A percentile compares a stretch with the other conserved stretches of the same genome.
These are phyloP conservation scores for Fistularia commersonii DNA, from an alignment of 2,797 vertebrate species.

Conservation along the genomic window DNA sequence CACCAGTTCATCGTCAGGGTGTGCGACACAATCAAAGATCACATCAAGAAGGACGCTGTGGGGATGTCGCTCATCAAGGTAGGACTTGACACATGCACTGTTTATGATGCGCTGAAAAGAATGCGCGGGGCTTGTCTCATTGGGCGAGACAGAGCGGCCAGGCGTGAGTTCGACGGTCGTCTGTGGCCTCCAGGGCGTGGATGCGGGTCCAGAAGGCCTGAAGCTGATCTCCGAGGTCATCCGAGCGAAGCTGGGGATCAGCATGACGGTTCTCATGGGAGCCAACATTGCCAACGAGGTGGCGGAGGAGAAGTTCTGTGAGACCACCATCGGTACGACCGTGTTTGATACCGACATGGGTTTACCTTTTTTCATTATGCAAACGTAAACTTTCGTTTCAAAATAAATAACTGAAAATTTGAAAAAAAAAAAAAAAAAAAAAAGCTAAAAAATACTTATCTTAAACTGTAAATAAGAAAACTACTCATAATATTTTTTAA, in stretches of 20 bases:
- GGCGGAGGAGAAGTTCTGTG: constrained; percentile 95
- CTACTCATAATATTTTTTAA: no score
- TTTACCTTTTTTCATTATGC: neutral
- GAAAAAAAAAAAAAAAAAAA: no score
- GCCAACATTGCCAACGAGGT: constrained; percentile 96
- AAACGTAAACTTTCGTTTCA: no score
- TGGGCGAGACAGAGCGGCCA: neutral
- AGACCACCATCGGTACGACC: constrained; percentile 91
- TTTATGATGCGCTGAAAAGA: no score
- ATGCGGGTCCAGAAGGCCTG: constrained; percentile 88
- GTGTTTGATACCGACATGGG: no score
- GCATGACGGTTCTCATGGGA: constrained; percentile 93
- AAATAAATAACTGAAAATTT: no score
- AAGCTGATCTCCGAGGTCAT: constrained; percentile 95
- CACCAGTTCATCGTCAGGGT: constrained; percentile 90
- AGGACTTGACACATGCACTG: neutral
- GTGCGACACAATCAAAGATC: constrained; percentile 90
- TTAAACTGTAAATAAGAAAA: no score
- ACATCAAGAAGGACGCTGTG: constrained; percentile 83
- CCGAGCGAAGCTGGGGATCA: constrained; percentile 81
- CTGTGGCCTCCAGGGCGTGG: constrained; percentile 80
- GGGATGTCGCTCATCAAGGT: constrained; percentile 98
- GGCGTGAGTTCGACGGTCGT: neutral
- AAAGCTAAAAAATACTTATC: no score
- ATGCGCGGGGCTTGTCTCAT: no score